Base-by-base conservation (phyloP, 2,797 vertebrate genomes). In the Tokudaia tokunoshimensis region DNA sequence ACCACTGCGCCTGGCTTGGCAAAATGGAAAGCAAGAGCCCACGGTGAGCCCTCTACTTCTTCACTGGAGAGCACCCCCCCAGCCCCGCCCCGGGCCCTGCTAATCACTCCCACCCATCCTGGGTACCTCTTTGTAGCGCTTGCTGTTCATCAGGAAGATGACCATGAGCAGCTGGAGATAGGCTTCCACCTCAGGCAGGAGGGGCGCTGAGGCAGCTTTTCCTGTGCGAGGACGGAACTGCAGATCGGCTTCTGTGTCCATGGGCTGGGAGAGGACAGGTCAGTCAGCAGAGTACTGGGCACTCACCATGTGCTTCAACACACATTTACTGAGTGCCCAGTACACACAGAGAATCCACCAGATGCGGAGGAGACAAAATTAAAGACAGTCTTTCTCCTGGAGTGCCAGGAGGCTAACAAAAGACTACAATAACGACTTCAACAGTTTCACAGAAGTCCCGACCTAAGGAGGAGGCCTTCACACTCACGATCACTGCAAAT, bases 121-220 rank as follows among this genome's bases (percentile, higher is more conserved):
- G 24, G 91, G 89, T 95, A 99, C 99, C 99, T 99, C 99, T 0
- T 98, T 97, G 98, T 99, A 99, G 92, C 99, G 99, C 97, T 99
- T 99, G 98, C 99, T 99, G 98, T 99, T 99, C 98, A 99, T 99
- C 97, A 99, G 99, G 98, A 99, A 99, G 91, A 99, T 99, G 97
- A 99, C 99, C 29, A 99, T 94, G 55, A 99, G 99, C 80, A 99
- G 99, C 96, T 99, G 99, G 5, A 99, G 99, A 92, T 99, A 99
- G 0, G 99, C 98, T 98, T 99, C 99, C 95, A 99, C 99, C 97
- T 99, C 99, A 0, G 99, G 99, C 91, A 99, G 97, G 47, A 99
- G 99, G 2, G 99, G 99, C 20, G 98, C 98, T 0, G 99, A 97
- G 0, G 99, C 99, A 0, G 99, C 99, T 95, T 99, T 99, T 12